Evolutionary conservation across 2,113 vertebrate species (phyloP).

Genomic region (Mormyrus lacerda): DNA sequence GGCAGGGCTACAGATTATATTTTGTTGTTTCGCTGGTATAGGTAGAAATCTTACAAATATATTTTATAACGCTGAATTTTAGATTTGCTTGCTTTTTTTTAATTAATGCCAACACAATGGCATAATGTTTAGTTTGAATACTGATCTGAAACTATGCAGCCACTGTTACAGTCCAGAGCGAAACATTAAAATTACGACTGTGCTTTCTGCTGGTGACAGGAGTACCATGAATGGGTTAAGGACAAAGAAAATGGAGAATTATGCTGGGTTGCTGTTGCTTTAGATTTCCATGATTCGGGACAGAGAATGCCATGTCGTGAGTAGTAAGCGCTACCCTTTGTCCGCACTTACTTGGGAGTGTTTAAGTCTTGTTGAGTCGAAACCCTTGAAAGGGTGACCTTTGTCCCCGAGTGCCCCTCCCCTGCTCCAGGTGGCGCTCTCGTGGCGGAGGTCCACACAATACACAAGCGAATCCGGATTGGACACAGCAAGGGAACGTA

Average conservation of each 20-base stretch:
- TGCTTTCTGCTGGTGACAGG: background rate
- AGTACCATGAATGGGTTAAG: background rate
- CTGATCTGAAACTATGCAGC: background rate
- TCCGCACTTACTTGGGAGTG: conserved; percentile 62
- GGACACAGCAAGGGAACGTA: background rate
- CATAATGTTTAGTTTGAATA: background rate
- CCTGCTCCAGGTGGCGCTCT: conserved; percentile 57
- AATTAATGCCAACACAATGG: background rate
- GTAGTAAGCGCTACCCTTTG: conserved; percentile 55
- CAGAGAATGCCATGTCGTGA: conserved; percentile 58
- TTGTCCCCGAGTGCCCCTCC: conserved; percentile 48
- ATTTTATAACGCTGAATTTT: background rate
- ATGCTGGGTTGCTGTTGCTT: conserved; percentile 5
- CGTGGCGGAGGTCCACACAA: background rate
- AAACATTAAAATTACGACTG: background rate
- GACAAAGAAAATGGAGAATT: background rate
- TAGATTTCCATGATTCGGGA: conserved; percentile 23
- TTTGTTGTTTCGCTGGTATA: background rate
- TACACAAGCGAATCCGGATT: background rate
- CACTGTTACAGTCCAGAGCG: background rate
- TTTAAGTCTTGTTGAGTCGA: conserved; percentile 57
- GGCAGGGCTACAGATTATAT: background rate
- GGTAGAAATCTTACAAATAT: background rate
- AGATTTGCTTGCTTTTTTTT: background rate
- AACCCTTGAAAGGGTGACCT: conserved; percentile 59